Evolutionary conservation across 1,140 invertebrate species (phyloP), one percentile per base, ranked within the genome.

Genomic region (Heliconius hermathena): DNA sequence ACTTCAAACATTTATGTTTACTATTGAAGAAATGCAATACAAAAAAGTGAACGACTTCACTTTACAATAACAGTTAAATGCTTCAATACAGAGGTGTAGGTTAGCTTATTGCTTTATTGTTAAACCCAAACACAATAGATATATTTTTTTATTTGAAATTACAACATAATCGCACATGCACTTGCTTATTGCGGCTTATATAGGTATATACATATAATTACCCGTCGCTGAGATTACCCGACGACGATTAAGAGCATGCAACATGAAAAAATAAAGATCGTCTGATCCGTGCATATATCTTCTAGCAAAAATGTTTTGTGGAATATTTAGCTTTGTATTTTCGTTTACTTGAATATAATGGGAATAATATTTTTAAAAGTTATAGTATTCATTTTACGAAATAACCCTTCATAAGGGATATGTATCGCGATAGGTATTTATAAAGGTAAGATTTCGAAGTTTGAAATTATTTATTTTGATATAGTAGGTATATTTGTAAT

Each of bases 241-340:
- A 66, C 8, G 18, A 22, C 60, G 60, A 66, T 74, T 74, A 74
- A 74, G 52, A 74, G 22, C 73, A 74, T 54, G 73, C 73, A 66
- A 66, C 22, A 26, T 66, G 22, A 66, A 66, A 66, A 29, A 29
- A 66, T 66, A 57, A 57, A 57, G 60, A 66, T 66, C 22, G 5
- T 66, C 60, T 29, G 60, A 66, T 13, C 57, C 3, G 3, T 26
- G 57, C 22, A 66, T 66, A 22, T 13, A 66, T 26, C 60, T 66
- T 26, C 22, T 26, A 66, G 29, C 20, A 20, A 52, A 52, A 46
- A 41, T 41, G 41, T 41, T 41, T 41, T 13, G 41, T 2, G 41
- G 41, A 41, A 3, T 9, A 41, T 11, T 41, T 41, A 36, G 33
- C 33, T 36, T 36, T 36, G 33, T 36, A 6, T 41, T 41, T 41